A percentile compares a stretch with the other conserved stretches of the same genome.
Evolutionary conservation across 1,140 invertebrate genomes (phyloP).

Genomic region (Penaeus indicus): DNA sequence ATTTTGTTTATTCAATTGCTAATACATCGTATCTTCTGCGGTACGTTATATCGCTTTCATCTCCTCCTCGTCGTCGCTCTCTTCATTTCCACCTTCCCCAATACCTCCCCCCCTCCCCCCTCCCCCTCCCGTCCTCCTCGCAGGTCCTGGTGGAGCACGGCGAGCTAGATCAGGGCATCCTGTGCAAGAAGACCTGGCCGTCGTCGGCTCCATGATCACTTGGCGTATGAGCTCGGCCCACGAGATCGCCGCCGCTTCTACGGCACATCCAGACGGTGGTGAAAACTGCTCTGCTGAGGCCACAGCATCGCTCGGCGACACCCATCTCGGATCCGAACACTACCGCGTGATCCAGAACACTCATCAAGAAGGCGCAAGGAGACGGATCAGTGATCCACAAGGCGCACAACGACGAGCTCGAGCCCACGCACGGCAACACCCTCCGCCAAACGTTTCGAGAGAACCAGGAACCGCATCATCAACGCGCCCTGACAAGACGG

Average conservation of each 20-base stretch:
- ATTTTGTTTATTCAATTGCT: too few species aligned
- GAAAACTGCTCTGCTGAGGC: constrained; percentile 97
- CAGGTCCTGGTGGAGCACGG: constrained; percentile 96
- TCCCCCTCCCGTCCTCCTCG: neutral
- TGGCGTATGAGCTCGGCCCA: constrained; percentile 98
- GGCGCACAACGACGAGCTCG: constrained; percentile 99
- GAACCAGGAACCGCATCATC: constrained; percentile 93
- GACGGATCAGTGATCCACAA: constrained; percentile 99
- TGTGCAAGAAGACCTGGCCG: constrained; percentile 99
- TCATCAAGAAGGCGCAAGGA: constrained; percentile 99
- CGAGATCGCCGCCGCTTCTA: constrained; percentile 97
- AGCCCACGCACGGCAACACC: constrained; percentile 94
- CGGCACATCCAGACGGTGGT: constrained; percentile 98
- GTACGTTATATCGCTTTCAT: too few species aligned
- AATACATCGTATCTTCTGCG: too few species aligned
- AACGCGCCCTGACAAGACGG: constrained; percentile 99
- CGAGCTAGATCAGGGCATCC: constrained; percentile 95
- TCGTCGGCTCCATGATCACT: constrained; percentile 98
- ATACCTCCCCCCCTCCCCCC: too few species aligned
- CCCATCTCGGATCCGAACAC: constrained; percentile 99
- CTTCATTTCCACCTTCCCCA: too few species aligned
- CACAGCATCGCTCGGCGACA: constrained; percentile 99
- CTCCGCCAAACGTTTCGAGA: constrained; percentile 80
- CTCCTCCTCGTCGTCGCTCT: too few species aligned
- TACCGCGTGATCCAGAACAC: constrained; percentile 98